These are phyloP conservation scores for Siniperca knerii DNA, from an alignment of 2,113 vertebrate genomes.

Conservation along the genomic window DNA sequence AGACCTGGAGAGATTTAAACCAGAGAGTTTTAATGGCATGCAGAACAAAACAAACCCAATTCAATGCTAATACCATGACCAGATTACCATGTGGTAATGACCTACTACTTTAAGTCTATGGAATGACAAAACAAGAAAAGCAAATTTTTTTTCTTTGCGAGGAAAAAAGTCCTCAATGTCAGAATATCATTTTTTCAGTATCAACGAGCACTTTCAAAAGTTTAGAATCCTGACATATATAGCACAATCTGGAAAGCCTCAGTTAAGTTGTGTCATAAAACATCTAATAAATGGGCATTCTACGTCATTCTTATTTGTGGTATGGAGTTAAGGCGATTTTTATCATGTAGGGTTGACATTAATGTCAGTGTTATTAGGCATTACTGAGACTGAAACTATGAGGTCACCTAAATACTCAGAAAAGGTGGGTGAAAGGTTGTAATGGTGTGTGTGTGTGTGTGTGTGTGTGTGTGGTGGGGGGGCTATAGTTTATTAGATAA, in stretches of 20 bases:
- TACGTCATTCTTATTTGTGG: background rate
- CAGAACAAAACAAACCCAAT: slow-evolving; percentile 51
- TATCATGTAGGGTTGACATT: background rate
- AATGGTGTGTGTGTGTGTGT: background rate
- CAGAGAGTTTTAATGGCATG: slow-evolving; percentile 39
- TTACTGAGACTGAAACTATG: background rate
- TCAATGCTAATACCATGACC: slow-evolving; percentile 43
- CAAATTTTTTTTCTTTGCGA: background rate
- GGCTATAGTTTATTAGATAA: background rate
- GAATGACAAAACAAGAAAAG: slow-evolving; percentile 16
- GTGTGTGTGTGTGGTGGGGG: background rate
- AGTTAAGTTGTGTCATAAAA: background rate
- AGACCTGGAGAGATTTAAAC: slow-evolving; percentile 46
- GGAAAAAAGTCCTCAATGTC: background rate
- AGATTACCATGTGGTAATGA: slow-evolving; percentile 38
- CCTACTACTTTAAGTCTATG: slow-evolving; percentile 8
- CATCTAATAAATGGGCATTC: background rate
- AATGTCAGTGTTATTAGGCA: background rate
- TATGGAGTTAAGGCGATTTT: background rate
- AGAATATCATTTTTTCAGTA: background rate
- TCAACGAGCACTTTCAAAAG: background rate
- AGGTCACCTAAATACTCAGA: background rate
- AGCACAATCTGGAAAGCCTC: background rate
- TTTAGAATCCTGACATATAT: background rate
- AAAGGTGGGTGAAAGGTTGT: slow-evolving; percentile 16